These are phyloP conservation scores for Paracanthobrama guichenoti DNA, from an alignment of 2,113 vertebrate genomes.

Conservation along the genomic window DNA sequence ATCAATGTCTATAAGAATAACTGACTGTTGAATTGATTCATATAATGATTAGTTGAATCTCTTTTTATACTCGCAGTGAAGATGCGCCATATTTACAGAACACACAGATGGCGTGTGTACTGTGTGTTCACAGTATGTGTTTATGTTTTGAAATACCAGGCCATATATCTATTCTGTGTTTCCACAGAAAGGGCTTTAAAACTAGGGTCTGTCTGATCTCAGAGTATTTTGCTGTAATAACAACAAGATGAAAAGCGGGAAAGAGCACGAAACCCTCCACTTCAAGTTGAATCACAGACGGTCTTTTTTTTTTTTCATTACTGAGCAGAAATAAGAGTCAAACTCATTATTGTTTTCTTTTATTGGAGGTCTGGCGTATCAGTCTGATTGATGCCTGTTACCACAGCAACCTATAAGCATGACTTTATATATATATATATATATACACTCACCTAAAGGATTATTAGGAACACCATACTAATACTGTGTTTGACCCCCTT, in stretches of 20 bases:
- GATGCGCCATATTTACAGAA: background rate
- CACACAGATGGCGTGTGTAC: background rate
- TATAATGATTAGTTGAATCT: slow-evolving; percentile 10
- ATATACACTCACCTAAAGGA: too few relatives aligned
- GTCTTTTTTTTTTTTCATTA: slow-evolving; percentile 20
- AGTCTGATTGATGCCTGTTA: slow-evolving; percentile 37
- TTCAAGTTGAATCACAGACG: slow-evolving; percentile 16
- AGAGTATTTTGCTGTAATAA: slow-evolving; percentile 10
- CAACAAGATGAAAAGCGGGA: slow-evolving; percentile 19
- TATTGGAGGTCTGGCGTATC: background rate
- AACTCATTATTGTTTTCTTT: slow-evolving; percentile 39
- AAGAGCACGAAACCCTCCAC: slow-evolving; percentile 10
- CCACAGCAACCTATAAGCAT: slow-evolving; percentile 20
- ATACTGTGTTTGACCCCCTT: too few relatives aligned
- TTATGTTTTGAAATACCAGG: background rate
- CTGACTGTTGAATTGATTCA: slow-evolving; percentile 13
- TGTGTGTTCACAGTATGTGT: slow-evolving; percentile 11
- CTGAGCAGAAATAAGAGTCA: slow-evolving; percentile 10
- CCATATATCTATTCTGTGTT: background rate
- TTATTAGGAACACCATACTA: too few relatives aligned
- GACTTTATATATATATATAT: background rate
- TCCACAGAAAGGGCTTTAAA: background rate
- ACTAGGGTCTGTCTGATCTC: background rate
- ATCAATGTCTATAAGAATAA: slow-evolving; percentile 29
- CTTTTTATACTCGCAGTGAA: slow-evolving; percentile 2